Base-by-base conservation (phyloP, 2,797 vertebrate species). In the Rhodeus uyekii region DNA sequence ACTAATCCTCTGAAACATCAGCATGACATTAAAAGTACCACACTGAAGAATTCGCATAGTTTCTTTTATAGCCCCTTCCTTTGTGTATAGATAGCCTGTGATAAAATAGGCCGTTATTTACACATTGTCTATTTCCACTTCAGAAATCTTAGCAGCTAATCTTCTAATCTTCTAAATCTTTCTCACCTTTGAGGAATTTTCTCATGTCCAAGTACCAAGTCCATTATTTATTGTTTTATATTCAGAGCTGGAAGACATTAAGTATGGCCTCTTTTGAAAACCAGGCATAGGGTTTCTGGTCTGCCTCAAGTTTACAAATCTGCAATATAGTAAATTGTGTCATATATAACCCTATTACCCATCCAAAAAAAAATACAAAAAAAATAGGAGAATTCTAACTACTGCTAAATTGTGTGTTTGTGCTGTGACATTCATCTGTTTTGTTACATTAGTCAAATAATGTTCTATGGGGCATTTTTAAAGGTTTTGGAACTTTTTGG, bases 161-260 rank as follows among this genome's bases (percentile, higher is more conserved):
- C n/a, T n/a, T n/a, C n/a, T n/a, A n/a, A n/a, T n/a, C n/a, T n/a
- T n/a, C n/a, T n/a, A n/a, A n/a, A n/a, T n/a, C 65, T 69, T 61
- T 34, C 27, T 34, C 53, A 73, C 5, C 5, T 1, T 46, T 61
- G 58, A 73, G 44, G 58, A 78, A 74, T 83, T 64, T 12, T 8
- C 58, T 73, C 53, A 18, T 77, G 75, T 83, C 63, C 38, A 27
- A 32, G 7, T 27, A 42, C 58, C 36, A 42, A 63, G 42, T 58
- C 55, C 38, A 44, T 39, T 39, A 34, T 46, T 71, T 60, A 53
- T 69, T 69, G 10, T 48, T 63, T 50, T 44, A 10, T 16, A 19
- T 63, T 27, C 55, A 42, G 60, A 24, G 42, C 65, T 48, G 55
- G 24, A 32, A 65, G 27, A 42, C 27, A 68, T 46, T 63, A 29